Evolutionary conservation across 2,888 invertebrate genomes (phyloP), one percentile per base, ranked within the genome.

Genomic region (Thalpophila matura): DNA sequence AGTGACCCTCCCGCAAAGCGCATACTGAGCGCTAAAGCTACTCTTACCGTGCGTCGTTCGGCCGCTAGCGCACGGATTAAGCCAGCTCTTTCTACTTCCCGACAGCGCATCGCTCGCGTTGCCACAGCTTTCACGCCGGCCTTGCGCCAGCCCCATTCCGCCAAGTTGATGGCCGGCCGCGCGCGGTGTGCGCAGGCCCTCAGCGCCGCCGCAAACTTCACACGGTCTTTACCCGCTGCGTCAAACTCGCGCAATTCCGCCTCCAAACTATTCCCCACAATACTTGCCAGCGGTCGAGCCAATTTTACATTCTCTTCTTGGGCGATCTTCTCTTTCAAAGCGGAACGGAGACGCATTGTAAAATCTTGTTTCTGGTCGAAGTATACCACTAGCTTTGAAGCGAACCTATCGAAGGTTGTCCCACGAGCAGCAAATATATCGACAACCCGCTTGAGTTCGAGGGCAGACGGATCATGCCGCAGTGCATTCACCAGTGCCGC

Each of bases 51-150:
- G 2, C 82, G 81, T 9, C 70, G 79, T 77, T 85, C 87, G 16
- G 69, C 46, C 2, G 88, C 62, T 38, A 89, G 40, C 5, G 87
- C 57, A 40, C 83, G 62, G 3, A 38, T 53, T 4, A 86, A 7
- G 7, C n/a, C 31, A 20, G 14, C 80, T 16, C 83, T 49, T 26
- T 85, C 80, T 3, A 45, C 57, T n/a, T 51, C 45, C 35, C 80
- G 84, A 54, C 88, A 88, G 24, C 73, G 66, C 4, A 84, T 58
- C 2, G 85, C 67, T 45, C 74, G 83, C 53, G 89, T 90, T 0
- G 88, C 84, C 14, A 90, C 70, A 20, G 86, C 84, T 65, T 90
- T 90, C 4, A 83, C 84, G 20, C 92, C 91, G 27, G 83, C 53
- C 42, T 66, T 46, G n/a, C 61, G 66, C 88, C 88, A 89, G 24